Conservation (phyloP, 1,140 invertebrate species). For the Atta texana region DNA sequence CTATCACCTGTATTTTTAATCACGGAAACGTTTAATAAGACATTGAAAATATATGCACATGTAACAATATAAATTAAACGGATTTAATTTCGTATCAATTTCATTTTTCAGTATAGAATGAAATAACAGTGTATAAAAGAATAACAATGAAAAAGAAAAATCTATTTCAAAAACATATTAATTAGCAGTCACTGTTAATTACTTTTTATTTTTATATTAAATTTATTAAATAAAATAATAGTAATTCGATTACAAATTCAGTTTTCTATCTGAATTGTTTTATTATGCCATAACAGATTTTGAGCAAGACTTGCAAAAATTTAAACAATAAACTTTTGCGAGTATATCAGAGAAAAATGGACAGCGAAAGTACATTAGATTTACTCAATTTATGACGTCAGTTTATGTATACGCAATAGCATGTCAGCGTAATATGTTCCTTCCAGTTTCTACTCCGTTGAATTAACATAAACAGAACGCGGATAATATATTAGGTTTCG, state of each 20-base stretch:
- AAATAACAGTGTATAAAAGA: not conserved
- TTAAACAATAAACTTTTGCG: no score
- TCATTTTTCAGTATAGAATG: not conserved
- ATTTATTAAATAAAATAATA: no score
- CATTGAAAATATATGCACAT: not conserved
- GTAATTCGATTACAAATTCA: not conserved
- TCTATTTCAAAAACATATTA: not conserved
- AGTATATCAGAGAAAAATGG: not conserved
- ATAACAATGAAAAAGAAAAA: not conserved
- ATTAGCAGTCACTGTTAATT: not conserved
- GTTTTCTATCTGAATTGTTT: not conserved
- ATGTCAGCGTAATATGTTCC: constrained; percentile 37
- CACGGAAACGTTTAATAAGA: constrained; percentile 1
- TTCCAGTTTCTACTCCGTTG: constrained; percentile 34
- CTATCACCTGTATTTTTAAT: not conserved
- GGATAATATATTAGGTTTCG: constrained; percentile 28
- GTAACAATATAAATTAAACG: not conserved
- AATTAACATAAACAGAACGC: constrained; percentile 37
- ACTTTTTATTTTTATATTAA: not conserved
- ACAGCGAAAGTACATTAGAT: not conserved
- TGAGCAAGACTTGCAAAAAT: not conserved
- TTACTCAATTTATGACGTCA: constrained; percentile 5
- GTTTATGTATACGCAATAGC: constrained; percentile 24
- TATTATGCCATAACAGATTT: not conserved
- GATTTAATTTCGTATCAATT: not conserved